These are phyloP conservation scores for Omphaloscelis lunosa DNA, from an alignment of 2,888 invertebrate species.

Conservation along the genomic window DNA sequence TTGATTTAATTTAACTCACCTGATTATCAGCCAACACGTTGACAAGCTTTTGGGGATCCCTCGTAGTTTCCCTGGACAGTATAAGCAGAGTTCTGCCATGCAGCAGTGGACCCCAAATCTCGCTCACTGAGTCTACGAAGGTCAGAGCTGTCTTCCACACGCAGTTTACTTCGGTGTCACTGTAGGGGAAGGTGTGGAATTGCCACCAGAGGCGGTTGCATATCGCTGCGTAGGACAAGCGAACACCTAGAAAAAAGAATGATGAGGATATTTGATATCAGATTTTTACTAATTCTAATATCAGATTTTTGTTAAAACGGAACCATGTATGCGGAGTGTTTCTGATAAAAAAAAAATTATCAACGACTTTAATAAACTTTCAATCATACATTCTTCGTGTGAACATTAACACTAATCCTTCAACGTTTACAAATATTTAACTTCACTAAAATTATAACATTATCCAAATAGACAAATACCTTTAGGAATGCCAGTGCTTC, in stretches of 20 bases:
- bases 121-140: slow-evolving; percentile 97
- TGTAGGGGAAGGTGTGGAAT: slow-evolving; percentile 95
- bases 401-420: not conserved
- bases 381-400: not conserved
- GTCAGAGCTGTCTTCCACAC: slow-evolving; percentile 97
- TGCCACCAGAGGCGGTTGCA: slow-evolving; percentile 97
- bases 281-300: not conserved
- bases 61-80: slow-evolving; percentile 93
- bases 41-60: slow-evolving; percentile 94
- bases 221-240: slow-evolving; percentile 94
- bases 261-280: not conserved
- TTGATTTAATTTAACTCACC: slow-evolving; percentile 79
- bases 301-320: not conserved
- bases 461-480: slow-evolving; percentile 84
- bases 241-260: slow-evolving; percentile 91
- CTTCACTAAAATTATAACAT: not conserved
- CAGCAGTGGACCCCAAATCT: slow-evolving; percentile 96
- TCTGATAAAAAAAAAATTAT: not conserved
- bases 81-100: slow-evolving; percentile 93
- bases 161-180: slow-evolving; percentile 92
- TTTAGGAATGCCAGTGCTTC: slow-evolving; percentile 97
- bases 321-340: not conserved
- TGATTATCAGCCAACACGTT: slow-evolving; percentile 92
- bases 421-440: not conserved
- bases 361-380: not conserved